Evolutionary conservation across 2,888 invertebrate species (phyloP).

Genomic region (Chaetoderma sp.): DNA sequence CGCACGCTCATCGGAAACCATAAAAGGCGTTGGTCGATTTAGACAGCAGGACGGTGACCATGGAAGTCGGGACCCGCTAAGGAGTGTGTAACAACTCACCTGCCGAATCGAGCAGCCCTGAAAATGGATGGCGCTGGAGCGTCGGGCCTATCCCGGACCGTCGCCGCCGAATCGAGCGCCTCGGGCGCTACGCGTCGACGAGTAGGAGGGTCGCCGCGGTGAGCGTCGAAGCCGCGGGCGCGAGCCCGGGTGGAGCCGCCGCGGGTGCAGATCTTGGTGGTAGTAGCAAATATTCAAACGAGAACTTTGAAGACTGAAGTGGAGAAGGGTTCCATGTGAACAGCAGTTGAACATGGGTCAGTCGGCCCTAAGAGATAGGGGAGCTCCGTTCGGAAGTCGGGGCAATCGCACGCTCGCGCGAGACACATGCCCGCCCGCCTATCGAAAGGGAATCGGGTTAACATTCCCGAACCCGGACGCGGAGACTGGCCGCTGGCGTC

Average conservation of each 20-base stretch:
- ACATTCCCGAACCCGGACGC: conserved; percentile 73
- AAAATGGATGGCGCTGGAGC: conserved; percentile 78
- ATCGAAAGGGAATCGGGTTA: conserved; percentile 67
- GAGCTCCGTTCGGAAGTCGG: conserved; percentile 51
- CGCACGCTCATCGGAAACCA: conserved; percentile 76
- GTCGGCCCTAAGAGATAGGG: conserved; percentile 55
- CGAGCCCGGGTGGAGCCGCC: conserved; percentile 72
- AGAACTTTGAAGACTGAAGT: conserved; percentile 72
- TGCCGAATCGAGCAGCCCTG: conserved; percentile 77
- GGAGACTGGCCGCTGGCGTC: conserved; percentile 61
- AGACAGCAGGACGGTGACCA: conserved; percentile 82
- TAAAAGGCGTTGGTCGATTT: conserved; percentile 77
- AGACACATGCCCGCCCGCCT: conserved; percentile 21
- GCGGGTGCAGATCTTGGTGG: conserved; percentile 76
- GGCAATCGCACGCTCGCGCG: conserved; percentile 9
- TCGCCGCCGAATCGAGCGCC: conserved; percentile 44
- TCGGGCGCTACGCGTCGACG: conserved; percentile 73
- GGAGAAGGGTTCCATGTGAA: conserved; percentile 76
- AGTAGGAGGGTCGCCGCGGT: conserved; percentile 74
- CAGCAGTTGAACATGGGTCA: conserved; percentile 64
- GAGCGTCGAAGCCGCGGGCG: conserved; percentile 77
- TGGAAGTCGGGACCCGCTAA: conserved; percentile 81
- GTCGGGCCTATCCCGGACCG: conserved; percentile 44
- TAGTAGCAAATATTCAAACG: conserved; percentile 80
- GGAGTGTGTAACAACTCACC: conserved; percentile 77